phyloP scores from a whole-genome alignment of 2,888 invertebrate species.

The Perizoma affinitatum region DNA sequence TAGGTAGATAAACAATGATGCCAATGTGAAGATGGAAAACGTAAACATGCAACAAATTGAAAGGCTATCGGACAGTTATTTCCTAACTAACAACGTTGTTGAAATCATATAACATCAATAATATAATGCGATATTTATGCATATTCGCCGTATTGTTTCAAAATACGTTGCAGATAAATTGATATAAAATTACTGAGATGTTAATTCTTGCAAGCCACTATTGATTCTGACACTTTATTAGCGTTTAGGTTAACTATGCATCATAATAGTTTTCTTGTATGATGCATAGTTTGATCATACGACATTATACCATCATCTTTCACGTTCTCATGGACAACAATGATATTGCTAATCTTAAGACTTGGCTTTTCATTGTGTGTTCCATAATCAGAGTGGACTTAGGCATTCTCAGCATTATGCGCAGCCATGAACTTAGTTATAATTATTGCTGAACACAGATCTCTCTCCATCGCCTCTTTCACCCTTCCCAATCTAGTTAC shows the following conservation, averaged over 20 bases:
- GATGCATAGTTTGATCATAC: neutral
- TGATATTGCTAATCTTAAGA: neutral
- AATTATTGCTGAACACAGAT: too few species aligned
- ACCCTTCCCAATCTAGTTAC: too few species aligned
- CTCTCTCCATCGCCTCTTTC: too few species aligned
- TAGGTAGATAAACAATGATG: neutral
- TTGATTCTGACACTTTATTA: slow-evolving; percentile 2
- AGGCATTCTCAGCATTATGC: neutral
- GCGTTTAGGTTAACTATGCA: neutral
- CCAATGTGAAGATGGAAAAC: neutral
- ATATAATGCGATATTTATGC: neutral
- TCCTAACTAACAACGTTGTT: neutral
- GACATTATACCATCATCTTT: too few species aligned
- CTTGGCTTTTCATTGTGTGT: neutral
- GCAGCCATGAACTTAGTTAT: neutral
- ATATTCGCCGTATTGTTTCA: neutral
- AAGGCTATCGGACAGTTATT: neutral
- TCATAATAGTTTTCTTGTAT: neutral
- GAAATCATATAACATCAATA: neutral
- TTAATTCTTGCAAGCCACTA: neutral
- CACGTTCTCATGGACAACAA: neutral
- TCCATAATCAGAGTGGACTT: neutral
- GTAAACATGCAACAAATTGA: neutral
- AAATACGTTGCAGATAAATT: neutral
- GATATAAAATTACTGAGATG: neutral